Percentiles rank a stretch among this genome's conserved stretches.
phyloP scores from a whole-genome alignment of 1,140 invertebrate genomes.

The Laodelphax striatellus region DNA sequence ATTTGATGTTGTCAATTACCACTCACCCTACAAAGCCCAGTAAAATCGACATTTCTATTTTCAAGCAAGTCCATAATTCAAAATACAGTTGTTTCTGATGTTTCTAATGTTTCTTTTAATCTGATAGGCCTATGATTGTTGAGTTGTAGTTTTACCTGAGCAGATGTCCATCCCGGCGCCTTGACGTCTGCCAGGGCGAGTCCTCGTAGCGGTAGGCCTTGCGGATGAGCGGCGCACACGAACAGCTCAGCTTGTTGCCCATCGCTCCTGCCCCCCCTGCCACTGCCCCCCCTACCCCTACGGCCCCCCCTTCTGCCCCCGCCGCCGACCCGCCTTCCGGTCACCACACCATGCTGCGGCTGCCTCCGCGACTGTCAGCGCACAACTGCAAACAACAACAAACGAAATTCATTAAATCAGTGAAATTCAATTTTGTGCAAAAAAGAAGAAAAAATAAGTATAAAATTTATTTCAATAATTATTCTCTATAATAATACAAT shows the following conservation, averaged over 20 bases:
- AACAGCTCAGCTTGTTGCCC: constrained; percentile 92
- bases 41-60: too few species aligned
- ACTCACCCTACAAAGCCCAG: too few species aligned
- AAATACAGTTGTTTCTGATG: too few species aligned
- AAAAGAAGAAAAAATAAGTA: too few species aligned
- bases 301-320: too few species aligned
- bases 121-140: background rate
- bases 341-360: background rate
- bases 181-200: constrained; percentile 78
- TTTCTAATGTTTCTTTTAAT: too few species aligned
- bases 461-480: too few species aligned
- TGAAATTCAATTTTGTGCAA: background rate
- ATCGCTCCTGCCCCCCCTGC: constrained; percentile 37
- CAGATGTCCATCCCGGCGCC: constrained; percentile 78
- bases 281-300: constrained; percentile 20
- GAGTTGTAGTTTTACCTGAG: constrained; percentile 53
- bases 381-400: background rate
- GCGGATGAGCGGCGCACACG: constrained; percentile 83
- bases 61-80: too few species aligned
- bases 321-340: background rate
- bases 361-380: background rate
- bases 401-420: background rate
- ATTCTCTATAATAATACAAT: too few species aligned
- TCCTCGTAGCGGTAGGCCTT: constrained; percentile 91
- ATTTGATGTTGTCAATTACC: too few species aligned